Percentiles rank a stretch among this genome's conserved stretches.
Conservation (phyloP, 2,888 invertebrate species). For the Dromius quadrimaculatus region DNA sequence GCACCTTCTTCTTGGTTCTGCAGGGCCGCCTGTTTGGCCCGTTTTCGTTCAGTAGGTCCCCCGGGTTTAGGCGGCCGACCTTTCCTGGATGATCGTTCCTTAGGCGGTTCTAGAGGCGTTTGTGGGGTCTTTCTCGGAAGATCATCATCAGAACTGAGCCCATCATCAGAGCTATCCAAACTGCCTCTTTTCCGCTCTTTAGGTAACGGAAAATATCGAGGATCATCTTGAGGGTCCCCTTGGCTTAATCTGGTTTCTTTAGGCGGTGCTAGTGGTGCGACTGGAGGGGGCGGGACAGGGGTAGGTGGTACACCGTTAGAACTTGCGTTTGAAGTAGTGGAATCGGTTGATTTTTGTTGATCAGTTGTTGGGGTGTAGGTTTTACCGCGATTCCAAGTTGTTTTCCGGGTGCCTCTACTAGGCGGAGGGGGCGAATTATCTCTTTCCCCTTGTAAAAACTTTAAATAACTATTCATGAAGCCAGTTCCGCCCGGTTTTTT, state of each 20-base stretch:
- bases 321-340: too few relatives aligned
- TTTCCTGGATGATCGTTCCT: constrained; percentile 59
- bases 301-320: constrained; percentile 57
- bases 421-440: constrained; percentile 85
- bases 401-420: constrained; percentile 75
- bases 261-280: constrained; percentile 53
- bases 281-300: constrained; percentile 47
- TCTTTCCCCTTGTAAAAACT: constrained; percentile 85
- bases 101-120: constrained; percentile 42
- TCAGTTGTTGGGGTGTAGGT: constrained; percentile 55
- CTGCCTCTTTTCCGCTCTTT: constrained; percentile 78
- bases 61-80: constrained; percentile 66
- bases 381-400: constrained; percentile 73
- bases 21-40: constrained; percentile 56
- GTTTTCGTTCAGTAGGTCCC: constrained; percentile 63
- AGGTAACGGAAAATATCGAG: constrained; percentile 79
- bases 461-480: constrained; percentile 89
- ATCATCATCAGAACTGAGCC: constrained; percentile 71
- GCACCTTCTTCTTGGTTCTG: constrained; percentile 71
- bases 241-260: constrained; percentile 64
- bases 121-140: constrained; percentile 59
- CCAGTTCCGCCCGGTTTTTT: constrained; percentile 77
- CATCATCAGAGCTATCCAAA: constrained; percentile 77
- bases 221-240: constrained; percentile 75
- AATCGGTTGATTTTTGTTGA: constrained; percentile 56